Conservation (phyloP, 2,888 invertebrate genomes). For the Thereva unica region DNA sequence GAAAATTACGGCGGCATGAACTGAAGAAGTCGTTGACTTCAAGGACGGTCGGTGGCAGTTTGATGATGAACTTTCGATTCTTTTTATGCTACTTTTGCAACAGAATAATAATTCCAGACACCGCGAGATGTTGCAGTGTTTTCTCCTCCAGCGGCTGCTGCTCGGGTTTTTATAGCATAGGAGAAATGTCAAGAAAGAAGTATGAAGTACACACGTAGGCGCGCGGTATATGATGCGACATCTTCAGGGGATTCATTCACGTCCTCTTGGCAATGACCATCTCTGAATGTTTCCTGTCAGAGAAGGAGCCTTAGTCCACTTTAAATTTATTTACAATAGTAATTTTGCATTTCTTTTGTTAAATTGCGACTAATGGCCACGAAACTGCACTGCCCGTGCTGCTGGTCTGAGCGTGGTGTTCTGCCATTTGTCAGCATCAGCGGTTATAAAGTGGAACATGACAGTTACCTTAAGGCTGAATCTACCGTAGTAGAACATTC, state of each 20-base stretch:
- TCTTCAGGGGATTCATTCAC: neutral
- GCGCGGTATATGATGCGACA: neutral
- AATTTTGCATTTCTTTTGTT: constrained; percentile 18
- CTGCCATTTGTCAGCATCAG: constrained; percentile 11
- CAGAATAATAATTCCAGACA: constrained; percentile 6
- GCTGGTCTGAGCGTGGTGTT: neutral
- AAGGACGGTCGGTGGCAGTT: constrained; percentile 4
- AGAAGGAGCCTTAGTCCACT: constrained; percentile 1
- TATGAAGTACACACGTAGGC: constrained; percentile 7
- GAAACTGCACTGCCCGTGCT: neutral
- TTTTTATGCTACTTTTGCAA: neutral
- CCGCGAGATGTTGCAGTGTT: neutral
- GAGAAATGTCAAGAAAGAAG: neutral
- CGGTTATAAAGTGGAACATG: constrained; percentile 3
- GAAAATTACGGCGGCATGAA: neutral
- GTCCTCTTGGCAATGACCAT: neutral
- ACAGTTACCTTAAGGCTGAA: neutral
- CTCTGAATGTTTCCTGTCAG: neutral
- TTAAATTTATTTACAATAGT: constrained; percentile 18
- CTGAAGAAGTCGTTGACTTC: constrained; percentile 21
- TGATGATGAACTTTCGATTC: neutral
- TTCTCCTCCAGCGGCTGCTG: neutral
- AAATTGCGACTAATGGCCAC: constrained; percentile 1
- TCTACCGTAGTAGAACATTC: neutral
- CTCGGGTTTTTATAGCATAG: neutral